Evolutionary conservation across 1,140 invertebrate genomes (phyloP).

Genomic region (Drosophila bifasciata): DNA sequence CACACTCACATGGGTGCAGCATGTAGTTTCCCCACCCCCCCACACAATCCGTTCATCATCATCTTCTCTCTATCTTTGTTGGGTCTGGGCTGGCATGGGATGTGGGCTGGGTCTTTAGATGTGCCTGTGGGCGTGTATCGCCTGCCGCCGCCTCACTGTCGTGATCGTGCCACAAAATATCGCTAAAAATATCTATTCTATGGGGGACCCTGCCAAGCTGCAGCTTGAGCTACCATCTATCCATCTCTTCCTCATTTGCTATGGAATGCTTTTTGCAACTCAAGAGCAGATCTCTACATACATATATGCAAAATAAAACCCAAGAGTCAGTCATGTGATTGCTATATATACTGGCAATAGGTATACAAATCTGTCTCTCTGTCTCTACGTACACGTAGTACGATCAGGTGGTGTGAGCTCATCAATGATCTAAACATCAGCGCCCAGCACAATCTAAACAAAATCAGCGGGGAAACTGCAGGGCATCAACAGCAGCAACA

Average conservation of each 20-base stretch:
- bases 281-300: constrained; percentile 2
- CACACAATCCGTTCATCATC: constrained; percentile 44
- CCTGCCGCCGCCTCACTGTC: constrained; percentile 41
- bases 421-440: constrained; percentile 61
- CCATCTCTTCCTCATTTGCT: constrained; percentile 13
- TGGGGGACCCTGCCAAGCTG: constrained; percentile 35
- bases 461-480: constrained; percentile 4
- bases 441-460: constrained; percentile 37
- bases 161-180: constrained; percentile 68
- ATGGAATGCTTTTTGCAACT: constrained; percentile 1
- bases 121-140: constrained; percentile 41
- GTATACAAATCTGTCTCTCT: constrained; percentile 45
- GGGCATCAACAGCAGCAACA: constrained; percentile 20
- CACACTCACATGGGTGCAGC: constrained; percentile 52
- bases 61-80: constrained; percentile 25
- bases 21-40: too few species aligned
- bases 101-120: constrained; percentile 19
- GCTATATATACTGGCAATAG: constrained; percentile 23
- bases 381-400: constrained; percentile 27
- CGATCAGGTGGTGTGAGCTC: constrained; percentile 51
- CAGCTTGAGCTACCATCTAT: constrained; percentile 24
- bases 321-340: constrained; percentile 63
- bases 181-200: constrained; percentile 60
- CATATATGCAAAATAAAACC: constrained; percentile 7
- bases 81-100: constrained; percentile 12